Evolutionary conservation across 2,113 vertebrate genomes (phyloP), one percentile per base, ranked within the genome.

Genomic region (Sapayoa aenigma): DNA sequence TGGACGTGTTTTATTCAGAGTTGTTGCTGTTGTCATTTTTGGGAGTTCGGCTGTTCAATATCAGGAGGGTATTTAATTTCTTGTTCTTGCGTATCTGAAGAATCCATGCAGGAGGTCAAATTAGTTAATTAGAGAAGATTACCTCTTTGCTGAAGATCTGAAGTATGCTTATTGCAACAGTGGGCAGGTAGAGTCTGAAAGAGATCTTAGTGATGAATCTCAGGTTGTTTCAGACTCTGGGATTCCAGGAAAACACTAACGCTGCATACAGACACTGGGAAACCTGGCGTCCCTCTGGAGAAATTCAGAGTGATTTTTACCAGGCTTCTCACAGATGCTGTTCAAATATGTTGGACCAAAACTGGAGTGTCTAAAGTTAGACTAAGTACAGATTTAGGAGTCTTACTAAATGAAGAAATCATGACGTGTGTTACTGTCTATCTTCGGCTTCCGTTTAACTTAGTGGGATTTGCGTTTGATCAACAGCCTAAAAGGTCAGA

Each of bases 351-450:
- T 92, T 95, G 79, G 68, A 77, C 82, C 94, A 85, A 95, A 97
- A 94, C 87, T 67, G 56, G 63, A 71, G 18, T 88, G 78, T 84
- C 95, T 91, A 91, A 95, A 95, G 82, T 96, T 97, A 94, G 94
- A 65, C 87, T 93, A 94, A 92, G 74, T 84, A 91, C 89, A 91
- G 91, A 95, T 94, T 95, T 96, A 96, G 87, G 79, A 90, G 89
- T 88, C 82, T 93, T 95, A 62, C 85, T 95, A 94, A 95, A 94
- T 94, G 85, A 90, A 96, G 92, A 94, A 90, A 80, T 86, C 6
- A 22, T 94, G 91, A 95, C 76, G 83, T 96, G 37, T 8, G 3
- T 89, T 85, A 80, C 76, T 63, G 78, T 83, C 94, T 95, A 86
- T 94, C 92, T 96, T 95, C 93, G 88, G 93, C 92, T 95, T 55